Percentiles rank a stretch among this genome's conserved stretches.
phyloP scores from a whole-genome alignment of 1,140 invertebrate species.

The Aphis craccivora region DNA sequence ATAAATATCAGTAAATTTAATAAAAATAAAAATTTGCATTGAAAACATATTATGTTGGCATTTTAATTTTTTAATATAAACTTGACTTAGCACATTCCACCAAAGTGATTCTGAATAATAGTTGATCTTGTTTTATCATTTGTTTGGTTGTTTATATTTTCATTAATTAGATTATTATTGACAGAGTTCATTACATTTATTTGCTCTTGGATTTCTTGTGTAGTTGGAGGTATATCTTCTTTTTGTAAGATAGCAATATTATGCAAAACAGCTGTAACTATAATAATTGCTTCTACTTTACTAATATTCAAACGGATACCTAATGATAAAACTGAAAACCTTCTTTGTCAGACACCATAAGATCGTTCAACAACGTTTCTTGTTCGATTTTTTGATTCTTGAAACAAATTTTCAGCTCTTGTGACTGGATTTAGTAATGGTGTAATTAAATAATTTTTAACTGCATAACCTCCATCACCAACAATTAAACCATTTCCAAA shows the following conservation, averaged over 20 bases:
- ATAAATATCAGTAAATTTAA: not conserved
- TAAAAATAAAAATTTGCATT: too few relatives aligned
- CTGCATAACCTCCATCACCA: too few relatives aligned
- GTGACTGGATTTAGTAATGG: too few relatives aligned
- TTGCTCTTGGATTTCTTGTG: not conserved
- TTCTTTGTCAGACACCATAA: slow-evolving; percentile 59
- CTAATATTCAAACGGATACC: not conserved
- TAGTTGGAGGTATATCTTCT: not conserved
- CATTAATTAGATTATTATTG: not conserved
- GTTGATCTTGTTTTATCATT: not conserved
- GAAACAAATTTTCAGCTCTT: too few relatives aligned
- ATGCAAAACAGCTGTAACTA: not conserved
- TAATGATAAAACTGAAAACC: not conserved
- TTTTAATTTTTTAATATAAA: too few relatives aligned
- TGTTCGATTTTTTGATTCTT: too few relatives aligned
- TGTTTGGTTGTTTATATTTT: not conserved
- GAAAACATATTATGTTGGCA: too few relatives aligned
- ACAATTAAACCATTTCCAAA: not conserved
- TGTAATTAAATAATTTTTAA: too few relatives aligned
- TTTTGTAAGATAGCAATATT: not conserved
- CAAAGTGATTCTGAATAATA: not conserved
- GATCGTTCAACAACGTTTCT: slow-evolving; percentile 36
- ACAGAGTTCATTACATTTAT: not conserved
- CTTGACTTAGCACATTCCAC: too few relatives aligned
- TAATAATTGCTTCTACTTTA: not conserved